Conservation (phyloP, 2,888 invertebrate genomes). For the Himalopsyche japonica region DNA sequence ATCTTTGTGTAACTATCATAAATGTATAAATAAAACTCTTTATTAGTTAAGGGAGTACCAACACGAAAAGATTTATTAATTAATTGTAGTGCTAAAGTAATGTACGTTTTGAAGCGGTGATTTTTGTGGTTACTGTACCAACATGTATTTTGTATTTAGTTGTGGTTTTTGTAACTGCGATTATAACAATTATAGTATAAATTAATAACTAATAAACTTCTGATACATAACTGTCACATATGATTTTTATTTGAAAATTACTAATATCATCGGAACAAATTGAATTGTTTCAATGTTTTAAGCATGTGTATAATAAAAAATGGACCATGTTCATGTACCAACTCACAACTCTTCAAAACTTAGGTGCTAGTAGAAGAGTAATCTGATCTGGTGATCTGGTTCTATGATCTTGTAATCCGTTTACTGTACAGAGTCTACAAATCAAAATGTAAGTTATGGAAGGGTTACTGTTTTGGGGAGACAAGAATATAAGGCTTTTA, state of each 20-base stretch:
- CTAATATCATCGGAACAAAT: no score
- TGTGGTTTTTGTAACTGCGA: conserved; percentile 40
- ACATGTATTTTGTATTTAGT: conserved; percentile 40
- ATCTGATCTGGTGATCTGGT: no score
- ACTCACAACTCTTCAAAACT: no score
- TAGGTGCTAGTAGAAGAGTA: no score
- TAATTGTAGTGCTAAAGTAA: conserved; percentile 26
- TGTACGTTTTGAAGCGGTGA: conserved; percentile 21
- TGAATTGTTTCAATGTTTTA: no score
- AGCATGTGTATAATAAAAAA: no score
- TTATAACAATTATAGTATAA: conserved; percentile 37
- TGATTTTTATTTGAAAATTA: neutral
- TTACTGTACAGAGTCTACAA: no score
- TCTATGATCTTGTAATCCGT: no score
- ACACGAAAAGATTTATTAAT: conserved; percentile 19
- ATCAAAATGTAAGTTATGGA: no score
- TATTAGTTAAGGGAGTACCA: conserved; percentile 13
- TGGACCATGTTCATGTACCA: no score
- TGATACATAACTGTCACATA: conserved; percentile 29
- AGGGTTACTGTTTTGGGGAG: no score
- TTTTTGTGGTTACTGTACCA: conserved; percentile 36
- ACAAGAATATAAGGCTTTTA: no score
- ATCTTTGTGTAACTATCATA: conserved; percentile 37
- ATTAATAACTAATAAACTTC: conserved; percentile 35
- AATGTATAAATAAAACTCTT: conserved; percentile 33